These are phyloP conservation scores for Cepaea hortensis DNA, from an alignment of 2,888 invertebrate genomes.

Conservation along the genomic window DNA sequence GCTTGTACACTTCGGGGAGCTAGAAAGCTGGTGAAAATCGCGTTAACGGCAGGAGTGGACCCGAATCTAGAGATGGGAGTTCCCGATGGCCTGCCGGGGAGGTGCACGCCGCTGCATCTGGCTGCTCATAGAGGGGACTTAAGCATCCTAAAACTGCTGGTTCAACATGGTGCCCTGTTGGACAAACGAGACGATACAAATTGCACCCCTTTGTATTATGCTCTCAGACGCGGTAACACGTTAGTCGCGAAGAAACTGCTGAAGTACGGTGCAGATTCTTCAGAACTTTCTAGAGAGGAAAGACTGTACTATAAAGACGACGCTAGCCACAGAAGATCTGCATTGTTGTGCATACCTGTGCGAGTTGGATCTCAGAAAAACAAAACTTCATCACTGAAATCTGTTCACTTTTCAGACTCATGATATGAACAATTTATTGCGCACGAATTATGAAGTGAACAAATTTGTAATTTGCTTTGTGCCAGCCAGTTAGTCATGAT, in stretches of 20 bases:
- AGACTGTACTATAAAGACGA: conserved; percentile 46
- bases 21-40: conserved; percentile 64
- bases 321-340: conserved; percentile 34
- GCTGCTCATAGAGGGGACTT: conserved; percentile 70
- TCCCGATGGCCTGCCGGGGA: conserved; percentile 65
- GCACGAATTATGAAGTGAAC: background rate
- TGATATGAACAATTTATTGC: background rate
- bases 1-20: conserved; percentile 68
- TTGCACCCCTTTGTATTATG: conserved; percentile 64
- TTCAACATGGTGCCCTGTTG: conserved; percentile 61
- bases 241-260: conserved; percentile 62
- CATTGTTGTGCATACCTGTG: conserved; percentile 49
- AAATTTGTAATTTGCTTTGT: no score
- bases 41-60: conserved; percentile 62
- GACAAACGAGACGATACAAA: conserved; percentile 57
- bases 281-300: conserved; percentile 48
- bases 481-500: no score
- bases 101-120: conserved; percentile 66
- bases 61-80: conserved; percentile 65
- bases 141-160: conserved; percentile 64
- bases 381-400: background rate
- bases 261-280: conserved; percentile 65
- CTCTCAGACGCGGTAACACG: conserved; percentile 60
- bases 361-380: conserved; percentile 7
- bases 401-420: background rate